These are phyloP conservation scores for Pollachius pollachius DNA, from an alignment of 2,113 vertebrate genomes.

Conservation along the genomic window DNA sequence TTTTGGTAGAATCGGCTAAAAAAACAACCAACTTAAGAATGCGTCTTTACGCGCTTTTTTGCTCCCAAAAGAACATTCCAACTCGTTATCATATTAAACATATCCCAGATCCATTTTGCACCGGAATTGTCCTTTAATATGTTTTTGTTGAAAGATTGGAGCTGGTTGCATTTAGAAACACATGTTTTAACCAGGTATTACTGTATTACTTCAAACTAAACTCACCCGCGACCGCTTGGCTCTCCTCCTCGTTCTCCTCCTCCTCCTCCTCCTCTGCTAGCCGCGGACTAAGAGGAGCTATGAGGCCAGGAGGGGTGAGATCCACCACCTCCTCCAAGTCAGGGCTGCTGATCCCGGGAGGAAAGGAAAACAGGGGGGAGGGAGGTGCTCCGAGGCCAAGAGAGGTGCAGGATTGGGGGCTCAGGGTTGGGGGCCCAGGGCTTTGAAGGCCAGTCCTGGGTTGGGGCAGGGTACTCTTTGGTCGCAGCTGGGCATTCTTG, in stretches of 20 bases:
- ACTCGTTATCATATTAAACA: no score
- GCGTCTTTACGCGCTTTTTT: no score
- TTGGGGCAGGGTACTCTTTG: no score
- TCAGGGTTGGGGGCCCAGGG: background rate
- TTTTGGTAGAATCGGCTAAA: no score
- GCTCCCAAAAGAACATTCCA: no score
- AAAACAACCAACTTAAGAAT: no score
- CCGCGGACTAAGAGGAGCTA: slow-evolving; percentile 24
- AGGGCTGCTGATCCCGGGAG: background rate
- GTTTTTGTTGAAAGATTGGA: no score
- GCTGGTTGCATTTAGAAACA: no score
- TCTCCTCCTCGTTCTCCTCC: background rate
- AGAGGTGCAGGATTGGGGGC: background rate
- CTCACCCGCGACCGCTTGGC: background rate
- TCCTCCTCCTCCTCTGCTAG: slow-evolving; percentile 17
- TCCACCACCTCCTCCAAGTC: background rate
- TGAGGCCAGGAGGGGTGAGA: slow-evolving; percentile 24
- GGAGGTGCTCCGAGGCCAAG: background rate
- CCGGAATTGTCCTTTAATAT: no score
- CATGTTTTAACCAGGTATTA: no score
- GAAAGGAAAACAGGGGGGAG: background rate
- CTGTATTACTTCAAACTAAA: background rate
- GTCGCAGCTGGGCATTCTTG: no score
- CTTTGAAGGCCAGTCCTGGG: background rate
- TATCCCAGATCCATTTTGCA: no score